phyloP scores from a whole-genome alignment of 2,888 invertebrate species.

The Eupelmus urozonus region DNA sequence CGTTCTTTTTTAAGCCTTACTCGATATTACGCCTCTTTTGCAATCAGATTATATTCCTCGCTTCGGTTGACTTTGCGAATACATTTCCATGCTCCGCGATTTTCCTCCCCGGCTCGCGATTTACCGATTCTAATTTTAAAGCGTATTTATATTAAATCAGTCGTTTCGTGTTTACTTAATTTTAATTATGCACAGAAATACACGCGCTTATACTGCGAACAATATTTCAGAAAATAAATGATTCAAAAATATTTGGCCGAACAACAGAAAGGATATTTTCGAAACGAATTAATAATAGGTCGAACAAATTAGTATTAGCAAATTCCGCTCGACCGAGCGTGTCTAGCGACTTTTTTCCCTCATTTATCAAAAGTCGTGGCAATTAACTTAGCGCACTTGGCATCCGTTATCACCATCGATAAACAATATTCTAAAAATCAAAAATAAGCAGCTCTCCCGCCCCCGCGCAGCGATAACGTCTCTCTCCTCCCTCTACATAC shows the following conservation, averaged over 20 bases:
- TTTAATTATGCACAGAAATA: not conserved
- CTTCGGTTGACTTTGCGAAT: too few relatives aligned
- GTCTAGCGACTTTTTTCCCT: not conserved
- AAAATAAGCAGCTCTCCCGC: not conserved
- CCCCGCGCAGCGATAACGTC: slow-evolving; percentile 17
- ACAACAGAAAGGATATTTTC: slow-evolving; percentile 15
- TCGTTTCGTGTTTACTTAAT: not conserved
- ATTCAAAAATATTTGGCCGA: slow-evolving; percentile 16
- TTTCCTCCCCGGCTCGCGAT: not conserved
- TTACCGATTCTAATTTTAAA: not conserved
- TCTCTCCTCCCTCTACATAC: too few relatives aligned
- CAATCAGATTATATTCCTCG: not conserved
- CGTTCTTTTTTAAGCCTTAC: slow-evolving; percentile 7
- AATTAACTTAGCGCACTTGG: slow-evolving; percentile 50
- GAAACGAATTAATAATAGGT: slow-evolving; percentile 10
- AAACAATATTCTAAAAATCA: slow-evolving; percentile 43
- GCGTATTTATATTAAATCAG: not conserved
- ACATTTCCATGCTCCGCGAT: not conserved
- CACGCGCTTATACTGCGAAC: not conserved
- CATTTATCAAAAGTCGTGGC: slow-evolving; percentile 17
- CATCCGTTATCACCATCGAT: slow-evolving; percentile 37
- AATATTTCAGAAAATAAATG: not conserved
- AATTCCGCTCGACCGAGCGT: not conserved
- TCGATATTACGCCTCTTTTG: not conserved
- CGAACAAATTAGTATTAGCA: not conserved